phyloP scores from a whole-genome alignment of 2,888 invertebrate species.

The Eristalis intricaria region DNA sequence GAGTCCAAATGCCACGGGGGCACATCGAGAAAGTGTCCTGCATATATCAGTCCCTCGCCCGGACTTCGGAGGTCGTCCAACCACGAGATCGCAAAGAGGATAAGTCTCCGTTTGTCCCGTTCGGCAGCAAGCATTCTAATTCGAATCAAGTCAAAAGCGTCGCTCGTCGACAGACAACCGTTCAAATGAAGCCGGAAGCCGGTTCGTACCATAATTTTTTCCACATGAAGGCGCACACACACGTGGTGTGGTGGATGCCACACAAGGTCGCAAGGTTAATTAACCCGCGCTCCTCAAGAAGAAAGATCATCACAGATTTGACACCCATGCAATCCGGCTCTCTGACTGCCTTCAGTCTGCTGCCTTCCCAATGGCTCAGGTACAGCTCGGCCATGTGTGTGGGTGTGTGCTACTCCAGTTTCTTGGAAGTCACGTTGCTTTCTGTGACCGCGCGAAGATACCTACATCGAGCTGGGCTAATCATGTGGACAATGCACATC shows the following conservation, averaged over 20 bases:
- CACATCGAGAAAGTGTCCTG: constrained; percentile 53
- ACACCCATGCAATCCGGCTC: constrained; percentile 57
- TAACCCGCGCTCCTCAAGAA: constrained; percentile 65
- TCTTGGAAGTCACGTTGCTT: constrained; percentile 58
- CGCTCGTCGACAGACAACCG: neutral
- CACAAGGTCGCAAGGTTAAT: constrained; percentile 69
- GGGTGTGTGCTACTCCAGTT: constrained; percentile 66
- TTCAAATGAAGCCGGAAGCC: constrained; percentile 52
- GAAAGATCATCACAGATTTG: constrained; percentile 70
- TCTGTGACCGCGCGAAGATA: constrained; percentile 37
- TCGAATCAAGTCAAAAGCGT: constrained; percentile 39
- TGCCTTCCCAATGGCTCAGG: constrained; percentile 28
- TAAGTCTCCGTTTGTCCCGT: constrained; percentile 36
- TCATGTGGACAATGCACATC: constrained; percentile 71
- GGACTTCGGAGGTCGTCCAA: constrained; percentile 12
- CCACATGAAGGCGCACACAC: constrained; percentile 13
- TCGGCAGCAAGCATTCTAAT: constrained; percentile 50
- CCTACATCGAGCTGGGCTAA: constrained; percentile 41
- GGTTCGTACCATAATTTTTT: constrained; percentile 36
- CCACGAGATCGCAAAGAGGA: constrained; percentile 28
- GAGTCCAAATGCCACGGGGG: neutral
- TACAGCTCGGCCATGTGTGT: constrained; percentile 35
- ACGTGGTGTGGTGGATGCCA: constrained; percentile 44
- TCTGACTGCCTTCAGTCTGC: neutral
- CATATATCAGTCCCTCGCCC: neutral